Percentiles rank a stretch among this genome's conserved stretches.
These are phyloP conservation scores for Eueides isabella DNA, from an alignment of 1,140 invertebrate genomes.

Conservation along the genomic window DNA sequence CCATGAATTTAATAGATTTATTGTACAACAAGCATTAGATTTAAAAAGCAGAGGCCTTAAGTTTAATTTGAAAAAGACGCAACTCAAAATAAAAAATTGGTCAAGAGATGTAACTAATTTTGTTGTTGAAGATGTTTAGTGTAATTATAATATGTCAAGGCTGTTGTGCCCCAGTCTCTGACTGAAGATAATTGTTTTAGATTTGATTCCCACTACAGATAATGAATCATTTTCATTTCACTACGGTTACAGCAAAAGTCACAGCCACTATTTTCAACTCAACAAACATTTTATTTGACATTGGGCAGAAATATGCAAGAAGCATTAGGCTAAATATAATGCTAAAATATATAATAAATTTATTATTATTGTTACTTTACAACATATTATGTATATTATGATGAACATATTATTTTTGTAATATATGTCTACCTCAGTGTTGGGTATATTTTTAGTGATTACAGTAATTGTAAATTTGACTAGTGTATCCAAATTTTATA, in stretches of 20 bases:
- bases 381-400: background rate
- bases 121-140: slow-evolving; percentile 54
- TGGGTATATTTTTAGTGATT: background rate
- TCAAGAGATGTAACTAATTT: slow-evolving; percentile 60
- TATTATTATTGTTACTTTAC: too few relatives aligned
- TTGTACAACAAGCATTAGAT: slow-evolving; percentile 87
- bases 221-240: too few relatives aligned
- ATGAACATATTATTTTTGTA: background rate
- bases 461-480: background rate
- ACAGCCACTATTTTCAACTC: too few relatives aligned
- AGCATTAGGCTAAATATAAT: too few relatives aligned
- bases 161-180: too few relatives aligned
- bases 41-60: slow-evolving; percentile 84
- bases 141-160: too few relatives aligned
- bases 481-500: background rate
- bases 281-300: too few relatives aligned
- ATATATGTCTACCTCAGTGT: slow-evolving; percentile 1
- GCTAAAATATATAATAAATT: too few relatives aligned
- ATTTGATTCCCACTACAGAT: too few relatives aligned
- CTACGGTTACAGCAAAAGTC: too few relatives aligned
- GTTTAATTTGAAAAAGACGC: slow-evolving; percentile 70
- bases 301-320: too few relatives aligned
- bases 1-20: slow-evolving; percentile 87
- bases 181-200: too few relatives aligned
- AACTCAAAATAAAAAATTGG: slow-evolving; percentile 36